phyloP scores from a whole-genome alignment of 53 echinoderm and acorn worm genomes.

The Astropecten irregularis region DNA sequence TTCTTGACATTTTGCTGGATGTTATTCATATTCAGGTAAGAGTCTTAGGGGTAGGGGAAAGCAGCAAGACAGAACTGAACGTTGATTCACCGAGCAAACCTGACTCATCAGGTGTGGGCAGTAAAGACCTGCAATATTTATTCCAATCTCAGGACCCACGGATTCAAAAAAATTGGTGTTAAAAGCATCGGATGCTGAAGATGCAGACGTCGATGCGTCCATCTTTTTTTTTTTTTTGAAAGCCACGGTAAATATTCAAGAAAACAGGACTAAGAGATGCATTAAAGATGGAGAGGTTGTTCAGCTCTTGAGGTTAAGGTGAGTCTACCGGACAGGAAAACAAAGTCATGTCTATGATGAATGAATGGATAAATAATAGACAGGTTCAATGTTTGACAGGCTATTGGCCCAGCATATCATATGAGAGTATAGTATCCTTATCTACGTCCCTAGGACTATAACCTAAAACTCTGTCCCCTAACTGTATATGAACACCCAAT shows the following conservation, averaged over 20 bases:
- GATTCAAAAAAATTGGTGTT: conserved; percentile 22
- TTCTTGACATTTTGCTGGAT: too few relatives aligned
- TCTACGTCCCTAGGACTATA: background rate
- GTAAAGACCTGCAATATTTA: background rate
- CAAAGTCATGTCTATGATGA: background rate
- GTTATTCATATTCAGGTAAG: too few relatives aligned
- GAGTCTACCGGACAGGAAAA: conserved; percentile 26
- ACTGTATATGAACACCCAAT: conserved; percentile 19
- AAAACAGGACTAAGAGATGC: conserved; percentile 45
- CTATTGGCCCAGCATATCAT: conserved; percentile 12
- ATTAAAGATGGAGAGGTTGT: conserved; percentile 53
- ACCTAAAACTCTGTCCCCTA: background rate
- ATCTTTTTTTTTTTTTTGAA: too few relatives aligned
- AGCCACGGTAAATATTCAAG: too few relatives aligned
- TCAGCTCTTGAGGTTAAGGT: conserved; percentile 26
- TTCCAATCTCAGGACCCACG: conserved; percentile 19
- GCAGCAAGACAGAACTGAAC: too few relatives aligned
- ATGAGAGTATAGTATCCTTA: background rate
- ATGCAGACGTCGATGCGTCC: conserved; percentile 12
- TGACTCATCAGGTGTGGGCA: conserved; percentile 22
- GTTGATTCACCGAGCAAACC: background rate
- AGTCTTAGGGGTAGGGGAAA: too few relatives aligned
- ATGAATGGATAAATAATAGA: conserved; percentile 34
- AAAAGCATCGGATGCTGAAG: conserved; percentile 28
- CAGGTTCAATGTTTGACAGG: conserved; percentile 43